Percentiles rank a stretch among this genome's conserved stretches.
These are phyloP conservation scores for Coendou prehensilis DNA, from an alignment of 2,797 vertebrate species.

Conservation along the genomic window DNA sequence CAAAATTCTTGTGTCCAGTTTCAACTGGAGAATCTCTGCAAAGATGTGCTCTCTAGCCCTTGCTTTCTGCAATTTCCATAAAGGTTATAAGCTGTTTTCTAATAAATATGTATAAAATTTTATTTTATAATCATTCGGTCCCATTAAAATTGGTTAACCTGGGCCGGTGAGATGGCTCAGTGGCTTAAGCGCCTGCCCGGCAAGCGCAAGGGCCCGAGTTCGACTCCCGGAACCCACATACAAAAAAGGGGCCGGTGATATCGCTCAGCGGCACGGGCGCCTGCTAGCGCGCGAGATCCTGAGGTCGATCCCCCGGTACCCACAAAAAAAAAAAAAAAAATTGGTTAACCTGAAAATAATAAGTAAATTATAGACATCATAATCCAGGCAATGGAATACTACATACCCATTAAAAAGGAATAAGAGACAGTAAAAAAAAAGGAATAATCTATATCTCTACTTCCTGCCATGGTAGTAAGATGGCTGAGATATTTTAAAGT, in stretches of 20 bases:
- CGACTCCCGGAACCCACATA: no score
- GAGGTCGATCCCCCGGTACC: no score
- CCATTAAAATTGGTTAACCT: conserved; percentile 19
- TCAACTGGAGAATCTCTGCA: not conserved
- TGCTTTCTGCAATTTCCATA: not conserved
- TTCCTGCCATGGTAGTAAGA: not conserved
- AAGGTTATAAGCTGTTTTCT: not conserved
- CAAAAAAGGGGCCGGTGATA: no score
- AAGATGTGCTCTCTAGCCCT: not conserved
- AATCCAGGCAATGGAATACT: not conserved
- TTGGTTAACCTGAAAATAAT: not conserved
- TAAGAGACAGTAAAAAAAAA: not conserved
- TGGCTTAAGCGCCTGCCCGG: no score
- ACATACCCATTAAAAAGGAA: not conserved
- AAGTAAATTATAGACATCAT: not conserved
- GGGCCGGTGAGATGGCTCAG: no score
- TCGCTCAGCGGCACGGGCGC: no score
- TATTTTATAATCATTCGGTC: not conserved
- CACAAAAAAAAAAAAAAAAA: not conserved
- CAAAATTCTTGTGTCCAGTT: not conserved
- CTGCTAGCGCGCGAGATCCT: no score
- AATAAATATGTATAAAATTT: not conserved
- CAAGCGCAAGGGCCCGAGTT: no score
- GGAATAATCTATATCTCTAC: not conserved
- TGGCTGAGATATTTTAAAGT: conserved; percentile 34